Conservation (phyloP, 64 coral and sea anemone species). For the Montipora cactus region DNA sequence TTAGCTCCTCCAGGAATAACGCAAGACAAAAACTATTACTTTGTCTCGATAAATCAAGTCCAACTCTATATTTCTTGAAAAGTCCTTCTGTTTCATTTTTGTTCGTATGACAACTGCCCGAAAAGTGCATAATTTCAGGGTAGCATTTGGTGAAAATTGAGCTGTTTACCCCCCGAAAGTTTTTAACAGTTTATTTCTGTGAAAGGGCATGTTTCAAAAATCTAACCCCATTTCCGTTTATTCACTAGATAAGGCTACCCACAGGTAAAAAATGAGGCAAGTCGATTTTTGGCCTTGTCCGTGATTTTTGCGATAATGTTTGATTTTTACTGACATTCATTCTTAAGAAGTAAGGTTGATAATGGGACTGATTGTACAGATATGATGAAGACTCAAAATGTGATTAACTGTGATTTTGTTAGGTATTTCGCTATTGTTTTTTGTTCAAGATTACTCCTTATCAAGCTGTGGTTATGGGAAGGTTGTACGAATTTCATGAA, state of each 20-base stretch:
- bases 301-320: too few species aligned
- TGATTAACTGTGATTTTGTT: too few species aligned
- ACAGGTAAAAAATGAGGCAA: conserved; percentile 1
- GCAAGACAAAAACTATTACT: conserved; percentile 17
- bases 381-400: too few species aligned
- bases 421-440: too few species aligned
- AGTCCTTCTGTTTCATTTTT: conserved; percentile 28
- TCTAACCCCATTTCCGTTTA: background rate
- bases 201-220: conserved; percentile 1
- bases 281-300: background rate
- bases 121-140: conserved; percentile 51
- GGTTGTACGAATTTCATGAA: too few species aligned
- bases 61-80: conserved; percentile 15
- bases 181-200: conserved; percentile 19
- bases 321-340: background rate
- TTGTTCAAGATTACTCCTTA: too few species aligned
- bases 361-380: too few species aligned
- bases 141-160: background rate
- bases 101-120: conserved; percentile 37
- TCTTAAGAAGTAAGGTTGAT: background rate
- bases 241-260: background rate
- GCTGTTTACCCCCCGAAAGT: background rate
- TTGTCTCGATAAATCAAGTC: conserved; percentile 13
- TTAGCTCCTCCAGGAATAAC: conserved; percentile 5
- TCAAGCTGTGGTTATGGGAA: too few species aligned